A percentile compares a stretch with the other conserved stretches of the same genome.
Conservation (phyloP, 2,888 invertebrate genomes). For the Pollenia griseotomentosa region DNA sequence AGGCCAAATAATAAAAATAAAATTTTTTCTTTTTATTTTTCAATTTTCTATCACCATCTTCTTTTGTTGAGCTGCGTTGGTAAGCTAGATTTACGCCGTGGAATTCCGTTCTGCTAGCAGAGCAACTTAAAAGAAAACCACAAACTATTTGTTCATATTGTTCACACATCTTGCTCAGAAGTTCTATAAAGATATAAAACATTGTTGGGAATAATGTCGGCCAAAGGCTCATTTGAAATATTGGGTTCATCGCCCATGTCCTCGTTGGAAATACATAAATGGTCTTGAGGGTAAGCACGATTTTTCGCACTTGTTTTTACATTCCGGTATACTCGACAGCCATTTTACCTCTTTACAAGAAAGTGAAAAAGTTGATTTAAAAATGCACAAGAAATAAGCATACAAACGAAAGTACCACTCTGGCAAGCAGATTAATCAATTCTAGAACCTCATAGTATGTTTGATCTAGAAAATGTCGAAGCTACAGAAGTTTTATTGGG, state of each 20-base stretch:
- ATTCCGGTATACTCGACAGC: constrained; percentile 49
- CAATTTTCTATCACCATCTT: too few relatives aligned
- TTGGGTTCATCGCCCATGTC: constrained; percentile 81
- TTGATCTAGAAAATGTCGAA: too few relatives aligned
- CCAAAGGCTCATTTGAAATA: constrained; percentile 83
- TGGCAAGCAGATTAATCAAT: too few relatives aligned
- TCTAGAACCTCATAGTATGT: too few relatives aligned
- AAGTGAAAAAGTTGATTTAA: constrained; percentile 46
- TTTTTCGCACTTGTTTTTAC: neutral
- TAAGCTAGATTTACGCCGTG: too few relatives aligned
- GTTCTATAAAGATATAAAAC: neutral
- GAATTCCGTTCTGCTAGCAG: neutral
- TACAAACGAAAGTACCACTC: too few relatives aligned
- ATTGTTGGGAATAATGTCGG: constrained; percentile 77
- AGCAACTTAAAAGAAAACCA: constrained; percentile 7
- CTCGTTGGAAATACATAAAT: constrained; percentile 76
- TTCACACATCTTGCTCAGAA: neutral
- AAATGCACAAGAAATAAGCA: neutral
- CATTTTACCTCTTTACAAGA: constrained; percentile 50
- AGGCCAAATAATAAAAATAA: too few relatives aligned
- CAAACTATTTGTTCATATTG: neutral
- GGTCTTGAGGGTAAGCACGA: neutral
- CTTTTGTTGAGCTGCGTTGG: too few relatives aligned
- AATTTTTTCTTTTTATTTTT: too few relatives aligned
- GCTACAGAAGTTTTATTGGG: too few relatives aligned